Conservation (phyloP, 1,140 invertebrate species). For the Euura saliciscinereae region DNA sequence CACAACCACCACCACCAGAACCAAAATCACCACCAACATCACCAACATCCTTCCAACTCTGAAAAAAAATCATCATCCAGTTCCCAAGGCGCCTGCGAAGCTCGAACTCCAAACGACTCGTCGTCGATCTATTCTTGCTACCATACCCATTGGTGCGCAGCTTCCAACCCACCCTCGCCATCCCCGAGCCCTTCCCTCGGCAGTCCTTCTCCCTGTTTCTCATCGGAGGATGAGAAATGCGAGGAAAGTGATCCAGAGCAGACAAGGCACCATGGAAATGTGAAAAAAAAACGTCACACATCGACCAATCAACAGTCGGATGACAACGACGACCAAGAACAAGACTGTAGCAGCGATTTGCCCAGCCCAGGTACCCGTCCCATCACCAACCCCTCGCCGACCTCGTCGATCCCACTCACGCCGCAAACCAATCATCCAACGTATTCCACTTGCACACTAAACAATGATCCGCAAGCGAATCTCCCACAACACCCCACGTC, state of each 20-base stretch:
- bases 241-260: conserved; percentile 20
- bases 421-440: background rate
- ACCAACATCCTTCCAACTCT: conserved; percentile 27
- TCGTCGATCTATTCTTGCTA: conserved; percentile 55
- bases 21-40: conserved; percentile 22
- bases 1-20: conserved; percentile 30
- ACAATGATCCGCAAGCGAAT: background rate
- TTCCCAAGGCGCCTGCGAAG: conserved; percentile 32
- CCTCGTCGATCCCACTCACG: background rate
- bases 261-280: background rate
- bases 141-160: conserved; percentile 53
- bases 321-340: conserved; percentile 41
- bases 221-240: conserved; percentile 38
- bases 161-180: conserved; percentile 48
- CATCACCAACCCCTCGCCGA: conserved; percentile 41
- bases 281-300: conserved; percentile 8
- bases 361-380: conserved; percentile 58
- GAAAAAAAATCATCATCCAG: conserved; percentile 39
- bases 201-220: conserved; percentile 48
- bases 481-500: background rate
- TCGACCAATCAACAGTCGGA: conserved; percentile 13
- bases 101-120: conserved; percentile 40
- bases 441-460: background rate
- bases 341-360: conserved; percentile 53
- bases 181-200: conserved; percentile 45